Percentiles rank a stretch among this genome's conserved stretches.
Evolutionary conservation across 2,797 vertebrate genomes (phyloP).

Genomic region (Kryptolebias ocellatus): DNA sequence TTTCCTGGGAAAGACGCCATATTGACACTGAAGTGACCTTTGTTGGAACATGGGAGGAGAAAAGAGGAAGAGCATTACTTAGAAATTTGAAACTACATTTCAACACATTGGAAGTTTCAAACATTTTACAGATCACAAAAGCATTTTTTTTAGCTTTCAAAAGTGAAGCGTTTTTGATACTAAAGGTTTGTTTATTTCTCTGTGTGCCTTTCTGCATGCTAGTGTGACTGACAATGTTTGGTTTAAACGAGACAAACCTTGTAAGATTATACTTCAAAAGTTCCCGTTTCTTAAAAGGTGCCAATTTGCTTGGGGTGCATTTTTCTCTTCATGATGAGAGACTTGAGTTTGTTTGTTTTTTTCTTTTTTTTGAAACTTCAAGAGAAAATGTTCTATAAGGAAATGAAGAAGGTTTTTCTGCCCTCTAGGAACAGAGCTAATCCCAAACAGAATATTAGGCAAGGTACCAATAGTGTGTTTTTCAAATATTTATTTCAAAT

Average conservation of each 20-base stretch:
- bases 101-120: neutral
- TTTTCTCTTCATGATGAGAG: slow-evolving; percentile 10
- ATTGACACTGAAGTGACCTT: slow-evolving; percentile 23
- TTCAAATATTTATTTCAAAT: too few species aligned
- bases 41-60: neutral
- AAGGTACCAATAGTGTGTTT: too few species aligned
- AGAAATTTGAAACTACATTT: slow-evolving; percentile 1
- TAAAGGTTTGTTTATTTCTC: neutral
- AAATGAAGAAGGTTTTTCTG: too few species aligned
- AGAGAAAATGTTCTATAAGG: too few species aligned
- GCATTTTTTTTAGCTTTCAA: slow-evolving; percentile 4
- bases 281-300: slow-evolving; percentile 13
- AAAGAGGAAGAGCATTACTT: slow-evolving; percentile 13
- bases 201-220: neutral
- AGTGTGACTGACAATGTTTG: slow-evolving; percentile 6
- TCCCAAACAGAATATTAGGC: too few species aligned
- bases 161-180: slow-evolving; percentile 1
- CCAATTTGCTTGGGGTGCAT: slow-evolving; percentile 5
- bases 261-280: neutral
- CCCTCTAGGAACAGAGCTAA: too few species aligned
- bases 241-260: neutral
- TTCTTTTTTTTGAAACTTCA: neutral
- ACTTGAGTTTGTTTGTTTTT: slow-evolving; percentile 14
- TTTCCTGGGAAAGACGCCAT: slow-evolving; percentile 37
- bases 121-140: slow-evolving; percentile 16